A percentile compares a stretch with the other conserved stretches of the same genome.
phyloP scores from a whole-genome alignment of 2,888 invertebrate genomes.

The Antitype chi region DNA sequence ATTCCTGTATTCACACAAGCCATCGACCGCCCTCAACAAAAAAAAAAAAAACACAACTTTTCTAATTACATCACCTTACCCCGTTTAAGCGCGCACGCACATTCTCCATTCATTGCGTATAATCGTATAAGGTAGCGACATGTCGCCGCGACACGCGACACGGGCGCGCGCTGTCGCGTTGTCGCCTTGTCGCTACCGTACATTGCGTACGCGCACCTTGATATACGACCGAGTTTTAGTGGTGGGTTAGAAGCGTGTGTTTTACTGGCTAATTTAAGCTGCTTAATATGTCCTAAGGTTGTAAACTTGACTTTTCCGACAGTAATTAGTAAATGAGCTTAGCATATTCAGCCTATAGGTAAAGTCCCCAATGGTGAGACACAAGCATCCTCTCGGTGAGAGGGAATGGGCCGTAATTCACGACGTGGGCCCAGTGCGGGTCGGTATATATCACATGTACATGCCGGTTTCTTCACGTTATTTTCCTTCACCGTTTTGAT shows the following conservation, averaged over 20 bases:
- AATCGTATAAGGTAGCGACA: conserved; percentile 82
- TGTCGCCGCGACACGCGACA: conserved; percentile 75
- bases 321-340: background rate
- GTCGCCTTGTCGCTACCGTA: conserved; percentile 66
- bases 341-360: no score
- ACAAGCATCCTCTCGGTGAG: no score
- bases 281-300: background rate
- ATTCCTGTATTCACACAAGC: conserved; percentile 40
- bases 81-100: conserved; percentile 68
- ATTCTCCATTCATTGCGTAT: conserved; percentile 77
- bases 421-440: no score
- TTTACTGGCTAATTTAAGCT: conserved; percentile 28
- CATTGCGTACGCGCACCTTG: conserved; percentile 62
- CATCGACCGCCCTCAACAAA: conserved; percentile 35
- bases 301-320: background rate
- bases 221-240: conserved; percentile 55
- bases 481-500: no score
- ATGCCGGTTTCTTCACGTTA: no score
- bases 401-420: no score
- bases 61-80: conserved; percentile 72
- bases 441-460: no score
- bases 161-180: conserved; percentile 62
- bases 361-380: no score
- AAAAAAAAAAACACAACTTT: conserved; percentile 48
- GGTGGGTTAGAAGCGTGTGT: conserved; percentile 26